Percentiles rank a stretch among this genome's conserved stretches.
phyloP scores from a whole-genome alignment of 2,113 vertebrate species.

The Rhegmatorhina hoffmannsi region DNA sequence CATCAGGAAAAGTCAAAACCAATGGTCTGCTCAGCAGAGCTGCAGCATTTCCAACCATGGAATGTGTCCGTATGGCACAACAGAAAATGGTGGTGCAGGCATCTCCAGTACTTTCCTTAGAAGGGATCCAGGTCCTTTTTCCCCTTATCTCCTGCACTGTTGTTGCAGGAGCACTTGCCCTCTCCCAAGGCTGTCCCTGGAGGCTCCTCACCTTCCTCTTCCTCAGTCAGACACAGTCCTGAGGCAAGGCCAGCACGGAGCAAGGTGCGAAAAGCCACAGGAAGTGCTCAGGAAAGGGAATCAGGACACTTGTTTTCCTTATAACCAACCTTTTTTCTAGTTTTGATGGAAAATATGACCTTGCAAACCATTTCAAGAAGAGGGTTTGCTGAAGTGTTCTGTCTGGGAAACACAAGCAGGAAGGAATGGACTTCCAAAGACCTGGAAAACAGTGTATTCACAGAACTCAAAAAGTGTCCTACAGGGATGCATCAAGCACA shows the following conservation, averaged over 20 bases:
- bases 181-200: background rate
- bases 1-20: background rate
- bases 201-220: background rate
- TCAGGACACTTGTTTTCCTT: background rate
- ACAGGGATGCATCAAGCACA: background rate
- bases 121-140: background rate
- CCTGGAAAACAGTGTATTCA: background rate
- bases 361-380: background rate
- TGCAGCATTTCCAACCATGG: fast-evolving
- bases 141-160: background rate
- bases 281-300: background rate
- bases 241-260: fast-evolving
- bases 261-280: background rate
- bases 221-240: background rate
- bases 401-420: background rate
- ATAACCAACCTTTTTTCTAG: background rate
- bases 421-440: background rate
- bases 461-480: background rate
- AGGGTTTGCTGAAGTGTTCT: background rate
- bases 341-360: background rate
- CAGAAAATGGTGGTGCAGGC: background rate
- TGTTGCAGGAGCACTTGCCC: background rate
- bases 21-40: fast-evolving
- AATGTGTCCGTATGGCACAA: fast-evolving
- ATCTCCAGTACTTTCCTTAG: background rate